phyloP scores from a whole-genome alignment of 2,888 invertebrate genomes.

The Argyresthia goedartella region DNA sequence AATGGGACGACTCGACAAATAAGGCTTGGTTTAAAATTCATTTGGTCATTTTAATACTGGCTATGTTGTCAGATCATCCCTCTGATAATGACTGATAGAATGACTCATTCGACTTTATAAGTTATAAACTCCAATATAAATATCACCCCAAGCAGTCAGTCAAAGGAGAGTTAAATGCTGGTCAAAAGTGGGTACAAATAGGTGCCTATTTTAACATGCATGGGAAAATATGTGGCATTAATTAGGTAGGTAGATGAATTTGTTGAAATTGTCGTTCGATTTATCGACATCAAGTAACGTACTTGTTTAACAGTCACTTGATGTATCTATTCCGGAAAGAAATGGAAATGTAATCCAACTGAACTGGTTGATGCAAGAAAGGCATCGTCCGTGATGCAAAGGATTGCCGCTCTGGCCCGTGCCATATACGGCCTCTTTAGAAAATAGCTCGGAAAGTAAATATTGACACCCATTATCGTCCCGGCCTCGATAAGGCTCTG shows the following conservation, averaged over 20 bases:
- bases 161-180: neutral
- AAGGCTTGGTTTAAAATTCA: neutral
- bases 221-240: neutral
- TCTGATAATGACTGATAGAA: too few relatives aligned
- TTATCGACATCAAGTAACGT: too few relatives aligned
- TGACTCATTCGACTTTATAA: too few relatives aligned
- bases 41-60: neutral
- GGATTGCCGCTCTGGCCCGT: neutral
- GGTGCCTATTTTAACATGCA: neutral
- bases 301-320: too few relatives aligned
- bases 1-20: neutral
- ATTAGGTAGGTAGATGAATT: too few relatives aligned
- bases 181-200: neutral
- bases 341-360: too few relatives aligned
- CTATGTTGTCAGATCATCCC: too few relatives aligned
- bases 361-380: too few relatives aligned
- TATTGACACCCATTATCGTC: constrained; percentile 58
- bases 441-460: constrained; percentile 34
- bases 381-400: neutral
- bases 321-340: too few relatives aligned
- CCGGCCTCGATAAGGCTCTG: constrained; percentile 54
- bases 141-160: too few relatives aligned
- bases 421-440: constrained; percentile 2
- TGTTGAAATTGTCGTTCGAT: too few relatives aligned
- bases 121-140: too few relatives aligned